These are phyloP conservation scores for Caerostris darwini DNA, from an alignment of 1,140 invertebrate genomes.

Conservation along the genomic window DNA sequence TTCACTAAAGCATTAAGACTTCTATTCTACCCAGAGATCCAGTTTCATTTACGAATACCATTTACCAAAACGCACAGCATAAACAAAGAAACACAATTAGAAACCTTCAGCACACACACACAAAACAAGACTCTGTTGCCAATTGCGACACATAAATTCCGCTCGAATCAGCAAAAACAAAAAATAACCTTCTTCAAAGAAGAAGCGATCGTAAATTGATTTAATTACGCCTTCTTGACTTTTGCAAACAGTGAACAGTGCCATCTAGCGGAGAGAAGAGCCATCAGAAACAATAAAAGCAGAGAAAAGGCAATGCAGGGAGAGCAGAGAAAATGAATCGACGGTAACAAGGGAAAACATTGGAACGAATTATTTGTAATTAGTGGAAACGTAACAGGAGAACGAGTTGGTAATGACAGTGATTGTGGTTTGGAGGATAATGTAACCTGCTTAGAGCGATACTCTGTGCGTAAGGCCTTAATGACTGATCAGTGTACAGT, in stretches of 20 bases:
- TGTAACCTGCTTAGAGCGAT: constrained; percentile 13
- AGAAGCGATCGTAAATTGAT: constrained; percentile 53
- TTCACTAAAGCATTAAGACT: background rate
- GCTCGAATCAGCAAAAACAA: background rate
- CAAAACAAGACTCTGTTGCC: background rate
- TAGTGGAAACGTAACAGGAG: constrained; percentile 30
- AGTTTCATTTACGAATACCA: constrained; percentile 4
- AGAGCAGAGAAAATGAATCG: constrained; percentile 28
- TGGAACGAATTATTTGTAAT: constrained; percentile 40
- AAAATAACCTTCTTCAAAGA: background rate
- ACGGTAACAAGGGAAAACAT: constrained; percentile 34
- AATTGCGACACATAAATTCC: background rate
- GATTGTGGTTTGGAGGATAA: constrained; percentile 53
- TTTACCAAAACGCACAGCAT: background rate
- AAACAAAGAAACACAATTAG: constrained; percentile 27
- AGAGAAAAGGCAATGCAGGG: background rate
- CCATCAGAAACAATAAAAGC: constrained; percentile 20
- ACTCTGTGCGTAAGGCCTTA: background rate
- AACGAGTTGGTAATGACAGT: constrained; percentile 23
- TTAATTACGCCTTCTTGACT: constrained; percentile 58
- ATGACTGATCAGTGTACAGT: background rate
- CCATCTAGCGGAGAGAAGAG: constrained; percentile 23
- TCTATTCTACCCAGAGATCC: background rate
- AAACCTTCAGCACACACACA: background rate
- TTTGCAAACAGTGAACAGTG: background rate